phyloP scores from a whole-genome alignment of 2,113 vertebrate genomes.

The Anolis carolinensis region DNA sequence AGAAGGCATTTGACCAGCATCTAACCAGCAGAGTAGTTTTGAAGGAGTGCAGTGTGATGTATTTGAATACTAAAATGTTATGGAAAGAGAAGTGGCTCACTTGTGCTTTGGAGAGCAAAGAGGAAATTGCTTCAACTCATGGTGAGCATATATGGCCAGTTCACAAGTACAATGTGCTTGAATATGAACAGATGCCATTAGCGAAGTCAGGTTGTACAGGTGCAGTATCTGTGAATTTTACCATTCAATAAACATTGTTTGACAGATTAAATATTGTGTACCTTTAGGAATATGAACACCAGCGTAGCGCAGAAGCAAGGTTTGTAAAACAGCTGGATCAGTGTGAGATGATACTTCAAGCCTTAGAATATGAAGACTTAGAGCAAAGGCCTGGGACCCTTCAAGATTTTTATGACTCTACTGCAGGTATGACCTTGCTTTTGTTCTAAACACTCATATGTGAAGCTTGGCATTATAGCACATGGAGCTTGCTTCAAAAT shows the following conservation, averaged over 20 bases:
- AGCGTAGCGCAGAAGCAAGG: slow-evolving; percentile 85
- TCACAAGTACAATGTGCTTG: neutral
- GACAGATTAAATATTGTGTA: neutral
- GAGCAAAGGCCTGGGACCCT: slow-evolving; percentile 88
- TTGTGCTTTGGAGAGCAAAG: neutral
- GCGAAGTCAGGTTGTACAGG: neutral
- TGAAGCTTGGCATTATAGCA: neutral
- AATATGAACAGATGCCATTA: too few species aligned
- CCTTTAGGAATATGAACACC: slow-evolving; percentile 90
- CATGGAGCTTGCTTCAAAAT: neutral
- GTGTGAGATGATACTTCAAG: slow-evolving; percentile 97
- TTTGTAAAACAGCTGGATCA: slow-evolving; percentile 96
- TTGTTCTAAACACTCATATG: neutral
- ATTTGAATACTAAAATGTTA: neutral
- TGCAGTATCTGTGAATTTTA: neutral
- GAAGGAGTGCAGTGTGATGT: neutral
- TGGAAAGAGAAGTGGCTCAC: neutral
- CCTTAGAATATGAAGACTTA: slow-evolving; percentile 91
- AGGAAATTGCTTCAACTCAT: neutral
- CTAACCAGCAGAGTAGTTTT: neutral
- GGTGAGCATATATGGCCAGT: neutral
- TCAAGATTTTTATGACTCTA: slow-evolving; percentile 95
- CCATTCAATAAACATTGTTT: neutral
- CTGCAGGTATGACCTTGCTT: slow-evolving; percentile 75
- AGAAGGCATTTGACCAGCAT: neutral